Base-by-base conservation (phyloP, 2,888 invertebrate genomes). In the Nipponacmea schrenckii region DNA sequence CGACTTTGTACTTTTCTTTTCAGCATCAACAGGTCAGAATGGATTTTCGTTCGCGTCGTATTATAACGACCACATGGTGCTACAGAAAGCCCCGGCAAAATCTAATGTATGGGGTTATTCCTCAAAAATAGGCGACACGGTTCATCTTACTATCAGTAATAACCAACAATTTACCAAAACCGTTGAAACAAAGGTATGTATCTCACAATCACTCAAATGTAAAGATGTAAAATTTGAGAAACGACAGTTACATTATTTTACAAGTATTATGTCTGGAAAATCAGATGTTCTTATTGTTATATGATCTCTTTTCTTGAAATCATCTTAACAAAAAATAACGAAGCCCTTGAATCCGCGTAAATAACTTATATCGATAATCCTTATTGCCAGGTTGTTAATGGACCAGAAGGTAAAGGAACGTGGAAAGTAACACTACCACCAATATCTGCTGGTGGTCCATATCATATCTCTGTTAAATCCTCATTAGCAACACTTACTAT, bases 341-440 rank as follows among this genome's bases (percentile, higher is more conserved):
- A 31, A 39, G 39, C 10, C 8, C 4, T 8, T 39, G 39, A 39
- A 39, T 39, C 39, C 4, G 10, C 4, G 1, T 39, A 8, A 39
- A 39, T 3, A 31, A 31, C 31, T 31, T 31, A 3, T 31, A 31
- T 31, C 31, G 5, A 31, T 31, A 31, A 31, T 31, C 31, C 31
- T 39, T 39, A 7, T 39, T 39, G 39, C 10, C 10, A 39, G 39
- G 39, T 39, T 39, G 39, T 27, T 15, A 64, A 45, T 5, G 69
- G 64, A 14, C 24, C 45, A 12, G 63, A 39, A 63, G 68, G 68
- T 7, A 62, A 72, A 14, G 77, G 77, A 10, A 65, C 76, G 1
- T 83, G 82, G 82, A 77, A 79, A 67, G 72, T 73, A 0, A 75
- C 74, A 26, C 72, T 85, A 10, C 80, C 79, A 1, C 72, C 82